Conservation (phyloP, 2,113 vertebrate species). For the Epinephelus fuscoguttatus region DNA sequence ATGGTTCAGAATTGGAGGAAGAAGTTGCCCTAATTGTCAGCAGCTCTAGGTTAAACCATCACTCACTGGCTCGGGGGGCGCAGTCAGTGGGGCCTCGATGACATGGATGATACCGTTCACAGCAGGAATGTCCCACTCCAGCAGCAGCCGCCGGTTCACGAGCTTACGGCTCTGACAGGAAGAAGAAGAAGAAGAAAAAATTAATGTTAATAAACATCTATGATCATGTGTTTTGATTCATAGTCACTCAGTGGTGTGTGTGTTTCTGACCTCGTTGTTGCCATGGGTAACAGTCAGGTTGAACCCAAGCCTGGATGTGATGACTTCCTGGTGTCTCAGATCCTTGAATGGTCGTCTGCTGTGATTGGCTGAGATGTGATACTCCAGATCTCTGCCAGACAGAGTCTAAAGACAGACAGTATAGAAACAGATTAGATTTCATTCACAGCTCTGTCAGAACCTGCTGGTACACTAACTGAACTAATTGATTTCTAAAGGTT, state of each 20-base stretch:
- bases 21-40: too few species aligned
- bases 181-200: neutral
- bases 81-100: constrained; percentile 87
- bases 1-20: neutral
- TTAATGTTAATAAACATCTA: neutral
- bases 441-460: neutral
- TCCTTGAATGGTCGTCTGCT: constrained; percentile 85
- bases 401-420: constrained; percentile 84
- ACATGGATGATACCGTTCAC: constrained; percentile 94
- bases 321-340: constrained; percentile 79
- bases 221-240: neutral
- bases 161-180: constrained; percentile 77
- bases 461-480: neutral
- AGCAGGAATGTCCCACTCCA: constrained; percentile 92
- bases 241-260: neutral
- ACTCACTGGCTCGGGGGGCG: constrained; percentile 82
- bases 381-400: constrained; percentile 90
- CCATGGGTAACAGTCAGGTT: constrained; percentile 82
- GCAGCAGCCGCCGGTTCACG: constrained; percentile 86
- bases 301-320: constrained; percentile 87
- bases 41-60: constrained; percentile 4
- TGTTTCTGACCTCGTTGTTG: constrained; percentile 66
- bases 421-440: neutral
- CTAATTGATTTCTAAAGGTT: neutral
- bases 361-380: constrained; percentile 89